Conservation (phyloP, 1,140 invertebrate genomes). For the Dermatophagoides farinae region DNA sequence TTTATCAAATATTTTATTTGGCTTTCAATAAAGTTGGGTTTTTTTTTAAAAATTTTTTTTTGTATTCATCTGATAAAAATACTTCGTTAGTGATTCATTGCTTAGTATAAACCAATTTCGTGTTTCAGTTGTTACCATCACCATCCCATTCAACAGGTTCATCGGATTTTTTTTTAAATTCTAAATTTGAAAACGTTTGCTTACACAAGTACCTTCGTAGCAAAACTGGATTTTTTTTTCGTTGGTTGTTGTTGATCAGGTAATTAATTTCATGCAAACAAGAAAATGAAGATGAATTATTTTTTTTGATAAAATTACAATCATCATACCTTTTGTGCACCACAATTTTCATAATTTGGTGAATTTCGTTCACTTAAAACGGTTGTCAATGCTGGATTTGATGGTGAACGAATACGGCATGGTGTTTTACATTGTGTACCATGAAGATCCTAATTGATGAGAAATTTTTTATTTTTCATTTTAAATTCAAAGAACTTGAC, state of each 20-base stretch:
- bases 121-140: too few relatives aligned
- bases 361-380: neutral
- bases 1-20: too few relatives aligned
- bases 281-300: neutral
- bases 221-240: neutral
- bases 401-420: slow-evolving; percentile 1
- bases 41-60: too few relatives aligned
- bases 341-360: slow-evolving; percentile 2
- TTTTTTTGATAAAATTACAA: neutral
- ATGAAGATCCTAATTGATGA: neutral
- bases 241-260: neutral
- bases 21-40: too few relatives aligned
- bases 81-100: too few relatives aligned
- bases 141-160: too few relatives aligned
- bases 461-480: neutral
- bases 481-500: neutral
- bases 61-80: too few relatives aligned
- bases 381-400: neutral
- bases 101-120: too few relatives aligned
- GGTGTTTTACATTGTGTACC: neutral
- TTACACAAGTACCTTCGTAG: neutral
- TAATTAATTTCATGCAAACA: neutral
- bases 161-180: too few relatives aligned
- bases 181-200: neutral
- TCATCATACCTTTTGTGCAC: neutral